Percentiles rank a stretch among this genome's conserved stretches.
These are phyloP conservation scores for Gari tellinella DNA, from an alignment of 2,888 invertebrate species.

Conservation along the genomic window DNA sequence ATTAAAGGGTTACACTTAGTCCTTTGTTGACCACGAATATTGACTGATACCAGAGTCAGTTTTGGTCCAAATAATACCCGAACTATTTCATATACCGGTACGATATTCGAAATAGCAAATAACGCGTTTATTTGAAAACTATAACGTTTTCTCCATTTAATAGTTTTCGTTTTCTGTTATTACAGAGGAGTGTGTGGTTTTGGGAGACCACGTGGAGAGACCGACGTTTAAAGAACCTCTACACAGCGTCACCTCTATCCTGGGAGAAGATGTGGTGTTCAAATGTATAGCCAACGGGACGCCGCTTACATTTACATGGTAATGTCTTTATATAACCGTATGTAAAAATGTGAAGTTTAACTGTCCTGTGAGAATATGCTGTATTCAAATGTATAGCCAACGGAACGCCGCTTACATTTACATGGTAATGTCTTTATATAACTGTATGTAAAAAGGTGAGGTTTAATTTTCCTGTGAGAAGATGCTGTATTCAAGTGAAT, in stretches of 20 bases:
- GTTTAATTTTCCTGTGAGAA: slow-evolving; percentile 14
- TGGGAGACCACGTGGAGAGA: slow-evolving; percentile 4
- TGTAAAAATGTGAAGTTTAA: background rate
- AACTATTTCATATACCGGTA: no score
- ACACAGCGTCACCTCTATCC: slow-evolving; percentile 23
- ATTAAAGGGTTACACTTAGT: no score
- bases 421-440: no score
- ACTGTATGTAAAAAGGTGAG: background rate
- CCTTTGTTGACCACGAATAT: no score
- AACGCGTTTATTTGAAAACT: no score
- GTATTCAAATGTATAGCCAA: slow-evolving; percentile 36
- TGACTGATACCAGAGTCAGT: no score
- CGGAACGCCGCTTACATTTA: slow-evolving; percentile 34
- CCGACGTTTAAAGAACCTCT: slow-evolving; percentile 40
- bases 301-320: slow-evolving; percentile 43
- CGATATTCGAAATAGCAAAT: no score
- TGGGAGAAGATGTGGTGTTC: slow-evolving; percentile 30
- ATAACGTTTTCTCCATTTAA: no score
- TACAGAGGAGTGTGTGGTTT: slow-evolving; percentile 38
- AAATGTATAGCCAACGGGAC: slow-evolving; percentile 44
- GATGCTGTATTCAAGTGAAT: slow-evolving; percentile 29
- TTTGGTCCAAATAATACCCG: no score
- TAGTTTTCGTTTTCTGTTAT: background rate
- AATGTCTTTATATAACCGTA: no score
- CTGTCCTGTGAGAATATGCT: slow-evolving; percentile 27